These are phyloP conservation scores for Caenorhabditis sinica DNA, from an alignment of 2,888 invertebrate genomes.

Conservation along the genomic window DNA sequence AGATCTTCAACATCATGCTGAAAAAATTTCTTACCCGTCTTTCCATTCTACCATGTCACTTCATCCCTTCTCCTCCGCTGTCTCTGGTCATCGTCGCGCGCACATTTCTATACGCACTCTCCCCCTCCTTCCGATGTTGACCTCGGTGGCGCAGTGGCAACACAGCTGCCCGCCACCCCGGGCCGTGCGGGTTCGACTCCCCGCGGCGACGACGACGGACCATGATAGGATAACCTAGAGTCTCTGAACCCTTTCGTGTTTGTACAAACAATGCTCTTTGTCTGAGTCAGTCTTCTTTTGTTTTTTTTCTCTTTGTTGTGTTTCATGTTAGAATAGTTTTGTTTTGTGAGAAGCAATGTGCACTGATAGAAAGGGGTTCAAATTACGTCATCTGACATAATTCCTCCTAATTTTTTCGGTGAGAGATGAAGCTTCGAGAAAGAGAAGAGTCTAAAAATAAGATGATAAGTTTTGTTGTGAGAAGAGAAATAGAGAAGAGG, in stretches of 20 bases:
- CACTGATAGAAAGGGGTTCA: background rate
- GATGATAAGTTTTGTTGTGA: constrained; percentile 43
- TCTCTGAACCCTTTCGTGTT: constrained; percentile 67
- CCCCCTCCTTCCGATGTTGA: constrained; percentile 1
- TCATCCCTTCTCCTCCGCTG: background rate
- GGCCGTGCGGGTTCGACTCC: constrained; percentile 22
- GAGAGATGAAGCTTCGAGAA: background rate
- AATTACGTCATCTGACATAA: constrained; percentile 50
- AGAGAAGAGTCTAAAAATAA: constrained; percentile 55
- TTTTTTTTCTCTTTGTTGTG: background rate
- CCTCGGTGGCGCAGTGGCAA: constrained; percentile 56
- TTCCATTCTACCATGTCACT: too few relatives aligned
- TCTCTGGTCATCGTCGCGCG: background rate
- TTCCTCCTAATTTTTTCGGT: background rate
- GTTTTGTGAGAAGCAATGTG: background rate
- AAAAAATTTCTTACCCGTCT: background rate
- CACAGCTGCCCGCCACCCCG: constrained; percentile 11
- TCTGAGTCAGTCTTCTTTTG: constrained; percentile 54
- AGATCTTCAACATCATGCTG: background rate
- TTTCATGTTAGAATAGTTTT: background rate
- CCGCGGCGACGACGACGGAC: constrained; percentile 23
- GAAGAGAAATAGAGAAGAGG: constrained; percentile 34
- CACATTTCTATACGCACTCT: background rate
- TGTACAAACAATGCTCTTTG: constrained; percentile 61
- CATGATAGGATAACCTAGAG: constrained; percentile 62